A percentile compares a stretch with the other conserved stretches of the same genome.
These are phyloP conservation scores for Cisticola juncidis DNA, from an alignment of 2,113 vertebrate genomes.

Conservation along the genomic window DNA sequence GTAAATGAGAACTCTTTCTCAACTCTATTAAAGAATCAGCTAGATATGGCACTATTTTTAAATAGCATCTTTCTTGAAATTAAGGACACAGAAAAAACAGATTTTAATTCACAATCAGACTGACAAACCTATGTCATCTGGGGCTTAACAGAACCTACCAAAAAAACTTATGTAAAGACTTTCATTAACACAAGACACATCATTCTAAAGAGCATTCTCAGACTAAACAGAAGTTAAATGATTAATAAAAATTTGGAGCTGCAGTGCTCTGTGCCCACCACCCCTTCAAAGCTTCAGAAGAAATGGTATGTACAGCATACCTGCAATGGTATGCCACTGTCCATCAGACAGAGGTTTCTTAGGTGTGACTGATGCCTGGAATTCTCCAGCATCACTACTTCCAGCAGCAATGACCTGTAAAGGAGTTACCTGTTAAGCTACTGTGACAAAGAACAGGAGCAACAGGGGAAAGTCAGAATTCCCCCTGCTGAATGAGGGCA, in stretches of 20 bases:
- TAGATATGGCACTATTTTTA: not conserved
- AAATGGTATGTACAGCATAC: constrained; percentile 60
- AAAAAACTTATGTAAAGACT: not conserved
- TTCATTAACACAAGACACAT: not conserved
- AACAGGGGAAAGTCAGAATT: not conserved
- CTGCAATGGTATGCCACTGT: constrained; percentile 87
- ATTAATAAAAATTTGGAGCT: not conserved
- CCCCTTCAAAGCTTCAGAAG: not conserved
- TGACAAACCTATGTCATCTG: not conserved
- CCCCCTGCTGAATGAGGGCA: not conserved
- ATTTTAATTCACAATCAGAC: not conserved
- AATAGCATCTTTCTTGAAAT: not conserved
- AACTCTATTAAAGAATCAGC: not conserved
- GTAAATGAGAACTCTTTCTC: not conserved
- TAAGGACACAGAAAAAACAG: not conserved
- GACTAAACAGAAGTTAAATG: not conserved
- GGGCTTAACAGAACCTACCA: not conserved
- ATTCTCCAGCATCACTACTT: constrained; percentile 78
- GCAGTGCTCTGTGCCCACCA: not conserved
- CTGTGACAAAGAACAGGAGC: not conserved
- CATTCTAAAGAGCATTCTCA: not conserved
- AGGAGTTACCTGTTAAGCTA: not conserved
- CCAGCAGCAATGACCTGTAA: constrained; percentile 84
- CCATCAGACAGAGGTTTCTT: constrained; percentile 84
- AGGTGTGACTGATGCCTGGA: constrained; percentile 79